Conservation (phyloP, 2,888 invertebrate genomes). For the Trichacis sp. region DNA sequence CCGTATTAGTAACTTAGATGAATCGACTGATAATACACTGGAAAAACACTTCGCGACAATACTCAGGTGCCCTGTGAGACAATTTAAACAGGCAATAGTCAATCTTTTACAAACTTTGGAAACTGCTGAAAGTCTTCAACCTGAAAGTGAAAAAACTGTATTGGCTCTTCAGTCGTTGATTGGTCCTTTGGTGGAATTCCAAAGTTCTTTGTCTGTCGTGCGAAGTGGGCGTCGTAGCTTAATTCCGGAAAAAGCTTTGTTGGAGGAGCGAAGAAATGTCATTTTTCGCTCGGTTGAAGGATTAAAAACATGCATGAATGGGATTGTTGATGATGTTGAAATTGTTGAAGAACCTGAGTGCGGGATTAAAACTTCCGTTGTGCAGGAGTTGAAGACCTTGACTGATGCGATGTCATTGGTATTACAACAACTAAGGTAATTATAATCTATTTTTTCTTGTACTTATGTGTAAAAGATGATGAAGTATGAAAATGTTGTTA, state of each 20-base stretch:
- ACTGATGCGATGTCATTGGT: constrained; percentile 48
- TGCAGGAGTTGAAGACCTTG: constrained; percentile 43
- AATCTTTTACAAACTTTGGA: constrained; percentile 41
- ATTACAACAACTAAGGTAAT: constrained; percentile 49
- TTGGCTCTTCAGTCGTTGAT: constrained; percentile 46
- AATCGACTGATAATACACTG: constrained; percentile 42
- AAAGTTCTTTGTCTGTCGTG: constrained; percentile 55
- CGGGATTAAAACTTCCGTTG: constrained; percentile 18
- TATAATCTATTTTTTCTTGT: no score
- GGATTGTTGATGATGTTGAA: constrained; percentile 35
- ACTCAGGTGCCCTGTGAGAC: constrained; percentile 47
- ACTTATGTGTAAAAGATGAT: no score
- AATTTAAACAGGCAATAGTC: constrained; percentile 34
- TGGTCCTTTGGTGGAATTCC: constrained; percentile 56
- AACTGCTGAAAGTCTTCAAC: constrained; percentile 36
- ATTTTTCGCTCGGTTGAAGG: constrained; percentile 53
- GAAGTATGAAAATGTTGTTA: no score
- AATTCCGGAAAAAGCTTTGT: constrained; percentile 47
- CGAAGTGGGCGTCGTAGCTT: constrained; percentile 52
- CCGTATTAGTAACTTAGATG: constrained; percentile 48
- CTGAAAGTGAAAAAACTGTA: constrained; percentile 41
- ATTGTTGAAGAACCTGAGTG: constrained; percentile 4
- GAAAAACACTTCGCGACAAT: constrained; percentile 52
- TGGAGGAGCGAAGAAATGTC: constrained; percentile 55
- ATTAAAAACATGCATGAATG: constrained; percentile 44